Evolutionary conservation across 2,797 vertebrate genomes (phyloP), one percentile per base, ranked within the genome.

Genomic region (Eulemur rubriventer): DNA sequence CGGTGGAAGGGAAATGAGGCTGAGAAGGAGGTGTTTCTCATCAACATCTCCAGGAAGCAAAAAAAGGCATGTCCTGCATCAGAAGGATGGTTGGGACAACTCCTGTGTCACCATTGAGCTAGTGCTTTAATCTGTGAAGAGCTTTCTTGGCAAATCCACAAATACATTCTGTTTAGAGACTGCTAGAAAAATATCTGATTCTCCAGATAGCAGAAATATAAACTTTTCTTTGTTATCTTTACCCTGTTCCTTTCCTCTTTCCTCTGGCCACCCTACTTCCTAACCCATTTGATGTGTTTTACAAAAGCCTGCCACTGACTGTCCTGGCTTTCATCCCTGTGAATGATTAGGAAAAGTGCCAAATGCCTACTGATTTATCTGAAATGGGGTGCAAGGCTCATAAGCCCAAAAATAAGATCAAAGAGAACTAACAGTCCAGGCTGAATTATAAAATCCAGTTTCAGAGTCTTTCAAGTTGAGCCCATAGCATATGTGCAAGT

Each of bases 291-390:
- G 43, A 67, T 96, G 63, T 84, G 30, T 78, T 86, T 94, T 81
- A 78, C 30, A 89, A 86, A 89, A 86, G n/a, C 22, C 43, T 94
- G 33, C 76, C 28, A 78, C 69, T 84, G 88, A 55, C 63, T 91
- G 28, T 70, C 28, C 55, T 84, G 43, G 67, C 43, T 61, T 93
- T 93, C 20, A 63, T 78, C 55, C 65, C 48, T 96, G 4, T 52
- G 46, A 75, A 79, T 73, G 46, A 63, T 86, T 90, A 92, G 91
- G 80, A 84, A 80, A 89, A 85, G 24, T 92, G 79, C 86, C 83
- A 97, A 84, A 81, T 86, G 48, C 65, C 65, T 76, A 72, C 70
- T 87, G 50, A 73, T 96, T 90, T 95, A 94, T 92, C 83, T 93
- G 70, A 95, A 89, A 91, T 46, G 35, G 52, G 38, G 20, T 20